A percentile compares a stretch with the other conserved stretches of the same genome.
Conservation (phyloP, 2,113 vertebrate genomes). For the Bungarus multicinctus region DNA sequence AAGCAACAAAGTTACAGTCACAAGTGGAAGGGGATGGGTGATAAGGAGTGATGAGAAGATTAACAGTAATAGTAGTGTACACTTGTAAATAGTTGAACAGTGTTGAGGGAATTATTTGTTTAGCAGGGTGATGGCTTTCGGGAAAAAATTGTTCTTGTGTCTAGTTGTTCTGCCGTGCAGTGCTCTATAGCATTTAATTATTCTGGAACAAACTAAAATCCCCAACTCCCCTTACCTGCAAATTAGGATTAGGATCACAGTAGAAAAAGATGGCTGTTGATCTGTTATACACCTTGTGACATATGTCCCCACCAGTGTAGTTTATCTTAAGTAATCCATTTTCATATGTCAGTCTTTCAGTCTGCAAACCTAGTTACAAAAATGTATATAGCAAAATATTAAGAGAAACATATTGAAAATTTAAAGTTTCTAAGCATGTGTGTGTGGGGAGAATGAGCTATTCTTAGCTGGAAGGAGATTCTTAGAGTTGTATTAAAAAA, state of each 20-base stretch:
- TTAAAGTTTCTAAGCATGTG: not conserved
- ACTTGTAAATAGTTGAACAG: too few species aligned
- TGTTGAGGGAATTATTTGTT: too few species aligned
- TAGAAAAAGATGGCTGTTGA: slow-evolving; percentile 89
- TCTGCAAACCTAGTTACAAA: slow-evolving; percentile 72
- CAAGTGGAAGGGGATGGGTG: too few species aligned
- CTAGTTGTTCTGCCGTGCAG: too few species aligned
- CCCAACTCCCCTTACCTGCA: slow-evolving; percentile 69
- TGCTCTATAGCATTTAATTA: too few species aligned
- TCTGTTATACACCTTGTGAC: slow-evolving; percentile 84
- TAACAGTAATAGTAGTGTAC: too few species aligned
- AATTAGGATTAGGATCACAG: slow-evolving; percentile 75
- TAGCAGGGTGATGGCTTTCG: too few species aligned
- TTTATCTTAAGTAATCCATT: slow-evolving; percentile 90
- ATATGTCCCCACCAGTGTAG: slow-evolving; percentile 84
- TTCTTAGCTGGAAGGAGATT: not conserved
- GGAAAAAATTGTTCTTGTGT: too few species aligned
- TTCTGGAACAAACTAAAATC: not conserved
- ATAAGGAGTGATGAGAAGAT: too few species aligned
- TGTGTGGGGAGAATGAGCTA: not conserved
- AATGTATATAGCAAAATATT: not conserved
- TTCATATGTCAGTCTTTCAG: slow-evolving; percentile 80
- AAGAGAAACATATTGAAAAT: not conserved
- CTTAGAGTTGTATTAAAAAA: not conserved
- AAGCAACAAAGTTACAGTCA: too few species aligned